Percentiles rank a stretch among this genome's conserved stretches.
Conservation (phyloP, 2,888 invertebrate species). For the Bembecia ichneumoniformis region DNA sequence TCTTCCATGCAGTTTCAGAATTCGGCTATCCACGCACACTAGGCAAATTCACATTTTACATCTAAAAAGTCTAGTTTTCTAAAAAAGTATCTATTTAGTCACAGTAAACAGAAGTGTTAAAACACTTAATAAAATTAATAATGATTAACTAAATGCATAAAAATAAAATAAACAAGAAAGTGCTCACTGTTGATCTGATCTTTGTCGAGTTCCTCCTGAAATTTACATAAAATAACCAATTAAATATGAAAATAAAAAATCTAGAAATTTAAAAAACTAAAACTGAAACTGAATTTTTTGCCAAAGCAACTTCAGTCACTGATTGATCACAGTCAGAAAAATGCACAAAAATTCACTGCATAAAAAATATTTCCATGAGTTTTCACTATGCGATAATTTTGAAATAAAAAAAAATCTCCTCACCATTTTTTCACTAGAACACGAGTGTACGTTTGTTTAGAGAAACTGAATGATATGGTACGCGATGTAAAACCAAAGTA, state of each 20-base stretch:
- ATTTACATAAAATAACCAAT: constrained; percentile 17
- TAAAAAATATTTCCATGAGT: neutral
- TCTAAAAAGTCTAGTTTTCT: no score
- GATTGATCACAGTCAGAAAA: neutral
- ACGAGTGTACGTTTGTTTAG: constrained; percentile 14
- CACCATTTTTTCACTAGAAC: constrained; percentile 35
- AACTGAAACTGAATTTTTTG: neutral
- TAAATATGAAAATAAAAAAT: neutral
- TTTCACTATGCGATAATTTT: constrained; percentile 12
- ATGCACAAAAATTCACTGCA: neutral
- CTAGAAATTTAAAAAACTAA: neutral
- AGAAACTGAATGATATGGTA: constrained; percentile 45
- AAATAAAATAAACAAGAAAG: constrained; percentile 5
- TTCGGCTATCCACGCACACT: no score
- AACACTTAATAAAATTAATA: no score
- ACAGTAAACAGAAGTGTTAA: neutral
- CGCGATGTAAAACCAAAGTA: constrained; percentile 50
- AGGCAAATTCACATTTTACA: no score
- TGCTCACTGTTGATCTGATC: constrained; percentile 85
- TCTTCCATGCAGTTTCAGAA: no score
- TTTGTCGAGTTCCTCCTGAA: constrained; percentile 82
- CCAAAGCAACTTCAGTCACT: neutral
- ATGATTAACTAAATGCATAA: no score
- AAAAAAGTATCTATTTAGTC: no score
- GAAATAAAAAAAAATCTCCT: constrained; percentile 18